These are phyloP conservation scores for Porites cylindrica DNA, from an alignment of 92 coral and sea anemone genomes.

Conservation along the genomic window DNA sequence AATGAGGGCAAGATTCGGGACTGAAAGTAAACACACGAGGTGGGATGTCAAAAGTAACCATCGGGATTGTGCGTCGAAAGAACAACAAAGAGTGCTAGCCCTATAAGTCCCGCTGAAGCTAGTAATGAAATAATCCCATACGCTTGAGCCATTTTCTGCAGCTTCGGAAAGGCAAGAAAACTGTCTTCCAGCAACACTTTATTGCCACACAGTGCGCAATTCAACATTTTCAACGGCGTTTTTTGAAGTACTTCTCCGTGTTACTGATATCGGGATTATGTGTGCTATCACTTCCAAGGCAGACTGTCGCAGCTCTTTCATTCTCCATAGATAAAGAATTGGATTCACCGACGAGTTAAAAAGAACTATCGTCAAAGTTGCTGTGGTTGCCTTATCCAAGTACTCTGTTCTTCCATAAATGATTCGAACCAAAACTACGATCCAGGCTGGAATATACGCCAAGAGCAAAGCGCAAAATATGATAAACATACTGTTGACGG, in stretches of 20 bases:
- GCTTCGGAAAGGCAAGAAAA: too few species aligned
- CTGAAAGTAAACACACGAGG: too few species aligned
- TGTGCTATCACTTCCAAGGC: not conserved
- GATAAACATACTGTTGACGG: constrained; percentile 4
- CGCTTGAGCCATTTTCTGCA: too few species aligned
- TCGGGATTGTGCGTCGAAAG: too few species aligned
- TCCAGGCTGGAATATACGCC: constrained; percentile 6
- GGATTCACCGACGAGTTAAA: constrained; percentile 12
- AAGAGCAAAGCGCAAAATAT: not conserved
- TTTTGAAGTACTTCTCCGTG: not conserved
- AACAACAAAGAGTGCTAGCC: too few species aligned
- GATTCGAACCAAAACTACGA: not conserved
- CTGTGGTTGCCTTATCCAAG: not conserved
- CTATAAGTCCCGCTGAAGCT: too few species aligned
- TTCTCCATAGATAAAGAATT: constrained; percentile 14
- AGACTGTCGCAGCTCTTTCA: constrained; percentile 2
- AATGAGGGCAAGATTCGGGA: too few species aligned
- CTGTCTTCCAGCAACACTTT: not conserved
- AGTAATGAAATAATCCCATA: too few species aligned
- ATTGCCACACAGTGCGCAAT: not conserved
- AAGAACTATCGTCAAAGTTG: not conserved
- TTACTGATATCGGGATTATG: not conserved
- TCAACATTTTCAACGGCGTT: constrained; percentile 1
- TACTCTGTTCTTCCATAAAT: not conserved
- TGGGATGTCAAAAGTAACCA: too few species aligned